A percentile compares a stretch with the other conserved stretches of the same genome.
Evolutionary conservation across 2,888 invertebrate species (phyloP).

Genomic region (Hirtodrosophila duncani): DNA sequence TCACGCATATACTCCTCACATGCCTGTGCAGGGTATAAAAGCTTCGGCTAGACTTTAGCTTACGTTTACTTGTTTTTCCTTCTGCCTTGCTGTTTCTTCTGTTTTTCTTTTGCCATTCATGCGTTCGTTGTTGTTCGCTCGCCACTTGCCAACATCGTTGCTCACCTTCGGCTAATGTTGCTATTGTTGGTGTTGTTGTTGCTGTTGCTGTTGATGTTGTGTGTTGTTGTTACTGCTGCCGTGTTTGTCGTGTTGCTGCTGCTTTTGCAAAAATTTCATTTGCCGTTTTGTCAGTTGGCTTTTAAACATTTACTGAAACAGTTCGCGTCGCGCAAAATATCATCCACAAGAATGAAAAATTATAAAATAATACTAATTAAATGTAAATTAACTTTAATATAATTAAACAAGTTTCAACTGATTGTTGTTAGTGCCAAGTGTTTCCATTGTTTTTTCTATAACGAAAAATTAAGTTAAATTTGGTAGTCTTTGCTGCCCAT

Average conservation of each 20-base stretch:
- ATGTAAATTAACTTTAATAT: background rate
- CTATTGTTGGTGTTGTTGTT: conserved; percentile 1
- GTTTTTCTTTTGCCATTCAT: conserved; percentile 46
- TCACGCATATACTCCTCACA: too few species aligned
- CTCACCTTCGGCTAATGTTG: conserved; percentile 50
- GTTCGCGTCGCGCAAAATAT: conserved; percentile 65
- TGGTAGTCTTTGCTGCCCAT: conserved; percentile 17
- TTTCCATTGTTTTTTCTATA: too few species aligned
- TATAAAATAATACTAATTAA: conserved; percentile 5
- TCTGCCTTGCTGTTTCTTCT: conserved; percentile 29
- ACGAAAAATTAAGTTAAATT: background rate
- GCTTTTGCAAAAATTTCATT: conserved; percentile 50
- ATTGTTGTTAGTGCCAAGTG: background rate
- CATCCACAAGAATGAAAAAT: conserved; percentile 6
- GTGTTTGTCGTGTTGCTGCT: conserved; percentile 7
- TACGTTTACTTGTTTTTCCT: too few species aligned
- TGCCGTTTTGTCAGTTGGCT: conserved; percentile 74
- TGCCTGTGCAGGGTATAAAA: too few species aligned
- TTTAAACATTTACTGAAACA: conserved; percentile 75
- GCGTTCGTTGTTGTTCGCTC: conserved; percentile 44
- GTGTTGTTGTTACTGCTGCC: conserved; percentile 5
- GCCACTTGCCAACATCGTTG: conserved; percentile 48
- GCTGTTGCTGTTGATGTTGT: conserved; percentile 4
- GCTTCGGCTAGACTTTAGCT: too few species aligned
- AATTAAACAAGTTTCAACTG: conserved; percentile 1